Base-by-base conservation (phyloP, 1,140 invertebrate species). In the Euura saliciscinereae region DNA sequence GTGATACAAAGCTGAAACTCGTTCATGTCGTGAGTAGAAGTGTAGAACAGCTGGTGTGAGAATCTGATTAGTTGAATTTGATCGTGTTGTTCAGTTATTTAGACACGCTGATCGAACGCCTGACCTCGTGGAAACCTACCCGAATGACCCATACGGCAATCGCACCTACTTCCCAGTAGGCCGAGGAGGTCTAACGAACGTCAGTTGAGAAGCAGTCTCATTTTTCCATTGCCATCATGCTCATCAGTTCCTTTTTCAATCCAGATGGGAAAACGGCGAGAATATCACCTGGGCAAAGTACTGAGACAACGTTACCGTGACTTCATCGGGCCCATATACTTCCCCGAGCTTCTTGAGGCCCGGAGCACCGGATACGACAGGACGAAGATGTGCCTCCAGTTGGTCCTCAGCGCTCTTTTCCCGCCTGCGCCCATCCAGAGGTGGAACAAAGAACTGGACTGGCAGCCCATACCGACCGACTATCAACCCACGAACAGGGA, bases 61-160 rank as follows among this genome's bases (percentile, higher is more conserved):
- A 28, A 1, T 28, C 28, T 28, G 28, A 28, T 28, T 28, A 1
- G 28, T 44, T 67, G 8, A 42, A n/a, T 64, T 68, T 75, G 76
- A 46, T 78, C 70, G 51, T 43, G 72, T 76, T 66, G 64, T 13
- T 11, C 74, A 93, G 93, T 74, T 94, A 44, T 93, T 92, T 80
- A 88, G 94, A 66, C 94, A 96, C 86, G 95, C 94, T 3, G 92
- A 95, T 78, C 89, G 94, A 45, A 92, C 93, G 13, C 94, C 94
- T 2, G 91, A 92, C 71, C 77, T 84, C 66, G 73, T 82, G 74
- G 88, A 86, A 65, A 81, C 88, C 66, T 94, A 91, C 82, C 92
- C 94, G 0, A 90, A 87, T 5, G 92, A 94, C 78, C 89, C 90
- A 0, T 88, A 92, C 74, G 83, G 88, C 44, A 86, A 90, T 45